Percentiles rank a stretch among this genome's conserved stretches.
Conservation (phyloP, 2,888 invertebrate species). For the Yponomeuta evonymella region DNA sequence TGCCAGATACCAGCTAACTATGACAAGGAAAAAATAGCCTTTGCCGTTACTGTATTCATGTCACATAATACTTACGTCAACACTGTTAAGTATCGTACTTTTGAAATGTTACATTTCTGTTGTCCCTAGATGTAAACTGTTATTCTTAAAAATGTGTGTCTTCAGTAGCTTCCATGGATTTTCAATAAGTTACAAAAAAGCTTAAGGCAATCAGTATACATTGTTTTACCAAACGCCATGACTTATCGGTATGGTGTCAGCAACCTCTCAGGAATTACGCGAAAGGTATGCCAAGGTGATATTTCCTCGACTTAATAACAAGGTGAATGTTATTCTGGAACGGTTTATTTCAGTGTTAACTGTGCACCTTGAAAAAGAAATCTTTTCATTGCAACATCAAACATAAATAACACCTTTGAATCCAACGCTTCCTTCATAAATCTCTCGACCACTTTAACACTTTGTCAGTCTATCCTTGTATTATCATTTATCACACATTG, state of each 20-base stretch:
- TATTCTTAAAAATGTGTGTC: neutral
- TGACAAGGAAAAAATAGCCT: conserved; percentile 66
- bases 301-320: conserved; percentile 42
- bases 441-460: neutral
- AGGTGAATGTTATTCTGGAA: conserved; percentile 26
- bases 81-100: conserved; percentile 19
- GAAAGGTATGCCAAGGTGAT: conserved; percentile 60
- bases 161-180: too few relatives aligned
- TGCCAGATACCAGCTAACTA: conserved; percentile 61
- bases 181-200: too few relatives aligned
- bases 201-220: neutral
- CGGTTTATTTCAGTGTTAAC: neutral
- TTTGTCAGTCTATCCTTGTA: conserved; percentile 4
- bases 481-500: neutral
- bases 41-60: conserved; percentile 23
- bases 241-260: conserved; percentile 48
- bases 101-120: neutral
- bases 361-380: neutral
- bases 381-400: neutral
- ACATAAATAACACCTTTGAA: neutral
- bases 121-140: neutral
- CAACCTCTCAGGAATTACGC: conserved; percentile 50
- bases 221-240: conserved; percentile 24
- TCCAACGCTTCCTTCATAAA: conserved; percentile 1
- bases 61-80: conserved; percentile 11